Conservation (phyloP, 2,888 invertebrate genomes). For the Sarcophaga caerulescens region DNA sequence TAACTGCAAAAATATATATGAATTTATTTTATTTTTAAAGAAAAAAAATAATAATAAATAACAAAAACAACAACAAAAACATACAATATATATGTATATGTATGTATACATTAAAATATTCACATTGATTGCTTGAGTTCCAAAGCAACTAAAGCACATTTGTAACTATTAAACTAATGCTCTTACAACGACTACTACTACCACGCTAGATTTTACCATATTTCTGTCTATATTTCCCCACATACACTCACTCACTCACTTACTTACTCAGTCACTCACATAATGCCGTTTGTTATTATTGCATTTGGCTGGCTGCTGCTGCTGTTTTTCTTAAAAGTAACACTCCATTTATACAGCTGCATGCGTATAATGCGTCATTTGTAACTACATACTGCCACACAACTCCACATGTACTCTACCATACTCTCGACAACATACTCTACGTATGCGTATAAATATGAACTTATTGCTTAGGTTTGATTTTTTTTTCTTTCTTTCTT, state of each 20-base stretch:
- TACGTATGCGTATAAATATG: constrained; percentile 38
- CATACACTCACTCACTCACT: not conserved
- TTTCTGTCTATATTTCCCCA: not conserved
- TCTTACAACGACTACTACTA: constrained; percentile 40
- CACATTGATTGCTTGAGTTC: constrained; percentile 54
- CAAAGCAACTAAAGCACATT: constrained; percentile 61
- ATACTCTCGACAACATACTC: constrained; percentile 2
- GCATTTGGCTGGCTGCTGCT: constrained; percentile 16
- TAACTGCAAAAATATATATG: constrained; percentile 49
- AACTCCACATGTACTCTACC: constrained; percentile 13
- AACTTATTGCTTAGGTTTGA: constrained; percentile 54
- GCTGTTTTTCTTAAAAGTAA: constrained; percentile 47
- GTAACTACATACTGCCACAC: constrained; percentile 58
- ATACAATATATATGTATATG: not conserved
- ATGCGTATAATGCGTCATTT: constrained; percentile 68
- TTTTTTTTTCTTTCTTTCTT: not conserved
- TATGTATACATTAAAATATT: constrained; percentile 48
- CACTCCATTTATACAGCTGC: constrained; percentile 63
- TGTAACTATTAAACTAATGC: constrained; percentile 64
- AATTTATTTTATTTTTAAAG: not conserved
- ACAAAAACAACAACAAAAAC: not conserved
- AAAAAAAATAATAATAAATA: not conserved
- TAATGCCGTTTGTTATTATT: not conserved
- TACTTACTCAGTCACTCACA: no score
- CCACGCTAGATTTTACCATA: constrained; percentile 48